Percentiles rank a stretch among this genome's conserved stretches.
Evolutionary conservation across 23 tunicate species (phyloP).

Genomic region (Clavelina lepadiformis): DNA sequence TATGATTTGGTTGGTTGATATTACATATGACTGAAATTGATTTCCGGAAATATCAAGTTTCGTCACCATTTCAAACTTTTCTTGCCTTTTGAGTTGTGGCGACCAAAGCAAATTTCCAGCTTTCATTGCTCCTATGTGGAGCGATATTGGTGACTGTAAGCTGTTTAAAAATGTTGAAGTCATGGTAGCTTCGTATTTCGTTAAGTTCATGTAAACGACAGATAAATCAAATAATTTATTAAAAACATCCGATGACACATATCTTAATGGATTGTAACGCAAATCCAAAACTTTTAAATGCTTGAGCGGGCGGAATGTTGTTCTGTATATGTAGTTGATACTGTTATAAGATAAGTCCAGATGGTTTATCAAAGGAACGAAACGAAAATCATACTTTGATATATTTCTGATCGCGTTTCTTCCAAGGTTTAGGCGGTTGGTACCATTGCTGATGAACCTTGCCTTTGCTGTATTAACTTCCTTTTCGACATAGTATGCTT

Average conservation of each 20-base stretch:
- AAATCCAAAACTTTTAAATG: constrained; percentile 1
- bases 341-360: constrained; percentile 15
- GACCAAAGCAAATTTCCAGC: neutral
- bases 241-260: constrained; percentile 1
- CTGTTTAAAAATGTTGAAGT: neutral
- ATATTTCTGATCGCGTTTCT: neutral
- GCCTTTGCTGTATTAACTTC: too few relatives aligned
- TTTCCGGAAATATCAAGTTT: constrained; percentile 12
- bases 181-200: neutral
- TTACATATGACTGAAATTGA: neutral
- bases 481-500: too few relatives aligned
- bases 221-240: neutral
- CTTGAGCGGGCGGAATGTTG: neutral
- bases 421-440: neutral
- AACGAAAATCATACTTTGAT: neutral
- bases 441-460: too few relatives aligned
- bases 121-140: neutral
- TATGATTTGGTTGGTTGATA: constrained; percentile 4
- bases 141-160: neutral
- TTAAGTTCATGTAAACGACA: neutral
- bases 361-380: neutral
- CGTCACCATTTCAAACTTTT: neutral
- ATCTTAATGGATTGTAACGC: constrained; percentile 17
- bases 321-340: constrained; percentile 1
- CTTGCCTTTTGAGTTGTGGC: neutral